Evolutionary conservation across 1,140 invertebrate species (phyloP), one percentile per base, ranked within the genome.

Genomic region (Cydia strobilella): DNA sequence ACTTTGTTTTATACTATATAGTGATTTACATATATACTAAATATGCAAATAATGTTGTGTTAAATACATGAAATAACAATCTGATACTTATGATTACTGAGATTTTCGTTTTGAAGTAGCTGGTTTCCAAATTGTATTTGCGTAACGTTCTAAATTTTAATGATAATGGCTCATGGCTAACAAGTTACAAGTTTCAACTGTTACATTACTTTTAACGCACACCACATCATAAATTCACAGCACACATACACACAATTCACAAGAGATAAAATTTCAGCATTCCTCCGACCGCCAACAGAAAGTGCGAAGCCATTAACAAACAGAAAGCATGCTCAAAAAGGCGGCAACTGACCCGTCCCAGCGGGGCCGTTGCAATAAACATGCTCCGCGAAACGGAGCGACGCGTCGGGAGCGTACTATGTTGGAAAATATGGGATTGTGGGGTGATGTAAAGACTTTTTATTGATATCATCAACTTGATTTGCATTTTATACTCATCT

Each of bases 281-380:
- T 35, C 65, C 65, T 59, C 7, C 31, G 18, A 35, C 65, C 65
- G 18, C 7, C 31, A 10, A 35, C 54, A 10, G 20, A 59, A 69
- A 69, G 65, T 69, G 65, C 20, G 65, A 69, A 69, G 65, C 65
- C 31, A 42, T 77, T 75, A 79, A 77, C 76, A 80, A 79, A 80
- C 75, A 80, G 73, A 78, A 76, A 77, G 65, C 23, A 31, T 27
- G 63, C 15, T 59, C 71, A 45, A 73, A 51, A 59, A 10, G 54
- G 2, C 45, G 45, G 20, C 35, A 65, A 31, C 27, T 71, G 80
- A 80, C 76, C 78, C 51, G 48, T 80, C 82, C 82, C 80, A 25
- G 35, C 13, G 82, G 80, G 10, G 74, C 78, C 18, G 63, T 81
- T 59, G 79, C 76, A 81, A 81, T 81, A 82, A 82, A 80, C 76